These are phyloP conservation scores for Vidua chalybeata DNA, from an alignment of 2,113 vertebrate species.

Conservation along the genomic window DNA sequence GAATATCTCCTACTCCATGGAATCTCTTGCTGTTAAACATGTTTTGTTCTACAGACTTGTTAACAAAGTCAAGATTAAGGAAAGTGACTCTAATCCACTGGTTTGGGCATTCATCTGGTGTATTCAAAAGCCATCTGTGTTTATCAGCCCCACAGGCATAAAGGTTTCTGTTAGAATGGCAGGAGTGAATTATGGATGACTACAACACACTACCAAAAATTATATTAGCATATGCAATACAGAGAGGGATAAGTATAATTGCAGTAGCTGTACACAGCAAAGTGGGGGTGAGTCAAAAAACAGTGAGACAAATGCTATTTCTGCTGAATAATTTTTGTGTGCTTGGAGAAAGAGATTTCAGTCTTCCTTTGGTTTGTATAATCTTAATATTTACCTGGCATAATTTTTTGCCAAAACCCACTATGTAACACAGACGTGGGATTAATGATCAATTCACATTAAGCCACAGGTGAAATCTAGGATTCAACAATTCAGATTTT, in stretches of 20 bases:
- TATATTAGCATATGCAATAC: neutral
- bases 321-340: neutral
- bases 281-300: neutral
- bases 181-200: conserved; percentile 11
- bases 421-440: neutral
- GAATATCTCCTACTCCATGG: neutral
- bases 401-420: neutral
- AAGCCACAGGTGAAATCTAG: neutral
- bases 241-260: neutral
- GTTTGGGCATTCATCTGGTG: neutral
- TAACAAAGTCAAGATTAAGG: neutral
- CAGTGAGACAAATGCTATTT: neutral
- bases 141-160: neutral
- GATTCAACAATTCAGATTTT: neutral
- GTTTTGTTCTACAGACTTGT: neutral
- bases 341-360: neutral
- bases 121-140: neutral
- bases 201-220: neutral
- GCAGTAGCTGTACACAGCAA: neutral
- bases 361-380: neutral
- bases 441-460: neutral
- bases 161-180: neutral
- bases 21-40: neutral
- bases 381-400: neutral
- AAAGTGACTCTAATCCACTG: neutral